Evolutionary conservation across 2,797 vertebrate genomes (phyloP), one percentile per base, ranked within the genome.

Genomic region (Setipinna tenuifilis): DNA sequence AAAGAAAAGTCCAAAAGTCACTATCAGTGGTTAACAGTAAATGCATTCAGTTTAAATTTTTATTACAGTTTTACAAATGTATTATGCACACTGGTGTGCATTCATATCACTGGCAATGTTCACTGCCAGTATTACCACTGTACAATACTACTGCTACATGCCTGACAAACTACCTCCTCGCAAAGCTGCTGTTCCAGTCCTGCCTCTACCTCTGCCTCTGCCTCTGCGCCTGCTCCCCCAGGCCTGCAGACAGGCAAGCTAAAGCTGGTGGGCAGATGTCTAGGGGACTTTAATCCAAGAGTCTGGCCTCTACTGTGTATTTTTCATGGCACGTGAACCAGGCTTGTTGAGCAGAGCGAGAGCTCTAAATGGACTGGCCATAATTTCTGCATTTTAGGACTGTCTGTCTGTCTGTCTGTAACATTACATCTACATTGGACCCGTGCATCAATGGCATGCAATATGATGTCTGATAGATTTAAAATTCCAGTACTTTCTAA

Each of bases 241-340:
- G 50, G 50, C 2, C 7, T 54, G 87, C 86, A 90, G 89, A 81
- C 92, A 94, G 93, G 91, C 93, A 90, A 89, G 90, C 92, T 90
- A 94, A 96, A 95, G 93, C 93, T 96, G 95, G 92, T 90, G 88
- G 91, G 91, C 95, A 96, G 95, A 96, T 95, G 95, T 94, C 83
- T 90, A 81, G 3, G 86, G 83, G 90, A 95, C 92, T 85, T 88
- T 82, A 89, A 88, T 93, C 91, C 90, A 95, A 91, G 92, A 86
- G 62, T 31, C 84, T 87, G 81, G 82, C 87, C 85, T 83, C 91
- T 41, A 35, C 87, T 94, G 92, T 93, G 90, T 94, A 93, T 94
- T 95, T 93, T 93, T 92, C 90, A 93, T 92, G 93, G 93, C 89
- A 89, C 88, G 87, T 89, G 87, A 87, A 89, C 88, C 89, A 90